Base-by-base conservation (phyloP, 2,113 vertebrate species). In the Rhineura floridana region DNA sequence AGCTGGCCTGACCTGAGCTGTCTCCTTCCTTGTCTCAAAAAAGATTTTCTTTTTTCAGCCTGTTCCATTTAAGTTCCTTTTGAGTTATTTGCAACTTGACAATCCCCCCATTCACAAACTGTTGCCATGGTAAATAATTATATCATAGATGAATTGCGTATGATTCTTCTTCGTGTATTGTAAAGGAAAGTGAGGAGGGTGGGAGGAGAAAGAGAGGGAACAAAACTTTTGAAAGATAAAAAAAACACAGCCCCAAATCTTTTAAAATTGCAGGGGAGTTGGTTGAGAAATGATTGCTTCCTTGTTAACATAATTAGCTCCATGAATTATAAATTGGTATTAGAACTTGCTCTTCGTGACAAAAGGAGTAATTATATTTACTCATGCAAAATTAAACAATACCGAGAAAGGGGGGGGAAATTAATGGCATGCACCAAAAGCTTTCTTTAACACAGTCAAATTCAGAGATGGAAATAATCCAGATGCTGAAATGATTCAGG, bases 301-400 rank as follows among this genome's bases (percentile, higher is more conserved):
- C 95, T 97, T 82, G 50, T 97, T 97, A 97, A 96, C 96, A 96
- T 97, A 97, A 97, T 97, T 97, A 97, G 96, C 94, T 97, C 94
- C 94, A 97, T 97, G 96, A 97, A 97, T 97, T 97, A 97, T 97
- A 97, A 97, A 97, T 96, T 96, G 93, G 92, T 95, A 96, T 97
- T 96, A 97, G 96, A 97, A 97, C 91, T 96, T 96, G 90, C 91
- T 95, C 94, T 96, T 96, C 93, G 91, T 96, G 96, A 97, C 96
- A 97, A 96, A 97, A 96, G 93, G 95, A 97, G 95, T 97, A 97
- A 97, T 97, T 97, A 96, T 97, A 96, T 97, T 97, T 97, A 97
- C 96, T 96, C 93, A 95, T 96, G 96, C 96, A 96, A 97, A 97
- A 97, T 97, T 97, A 97, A 97, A 96, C 94, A 97, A 96, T 96